Conservation (phyloP, 2,113 vertebrate genomes). For the Zosterops pallidus region DNA sequence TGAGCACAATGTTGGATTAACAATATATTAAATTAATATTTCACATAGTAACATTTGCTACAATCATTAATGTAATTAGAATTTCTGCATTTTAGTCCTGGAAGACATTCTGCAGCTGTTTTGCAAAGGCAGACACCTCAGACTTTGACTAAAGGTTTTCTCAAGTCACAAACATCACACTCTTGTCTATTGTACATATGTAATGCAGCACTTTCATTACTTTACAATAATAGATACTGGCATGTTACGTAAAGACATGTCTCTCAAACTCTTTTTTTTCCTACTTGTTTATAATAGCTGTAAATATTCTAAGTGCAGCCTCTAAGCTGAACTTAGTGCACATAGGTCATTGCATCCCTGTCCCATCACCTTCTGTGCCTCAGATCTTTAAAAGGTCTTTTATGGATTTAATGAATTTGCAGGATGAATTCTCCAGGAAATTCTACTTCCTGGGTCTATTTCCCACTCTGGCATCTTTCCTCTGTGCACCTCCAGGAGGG, state of each 20-base stretch:
- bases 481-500: neutral
- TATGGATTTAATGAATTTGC: fast-evolving
- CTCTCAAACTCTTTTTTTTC: neutral
- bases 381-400: neutral
- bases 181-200: neutral
- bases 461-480: neutral
- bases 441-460: neutral
- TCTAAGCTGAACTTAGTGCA: neutral
- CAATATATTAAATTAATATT: constrained; percentile 6
- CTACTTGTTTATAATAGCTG: neutral
- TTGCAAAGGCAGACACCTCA: neutral
- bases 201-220: neutral
- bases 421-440: neutral
- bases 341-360: neutral
- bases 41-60: neutral
- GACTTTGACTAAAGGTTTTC: neutral
- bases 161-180: neutral
- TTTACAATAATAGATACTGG: neutral
- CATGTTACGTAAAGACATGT: neutral
- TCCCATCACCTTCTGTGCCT: neutral
- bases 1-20: neutral
- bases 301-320: neutral
- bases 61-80: neutral
- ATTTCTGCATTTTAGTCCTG: neutral
- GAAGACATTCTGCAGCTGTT: neutral